Base-by-base conservation (phyloP, 1,140 invertebrate genomes). In the Drosophila ogumai region DNA sequence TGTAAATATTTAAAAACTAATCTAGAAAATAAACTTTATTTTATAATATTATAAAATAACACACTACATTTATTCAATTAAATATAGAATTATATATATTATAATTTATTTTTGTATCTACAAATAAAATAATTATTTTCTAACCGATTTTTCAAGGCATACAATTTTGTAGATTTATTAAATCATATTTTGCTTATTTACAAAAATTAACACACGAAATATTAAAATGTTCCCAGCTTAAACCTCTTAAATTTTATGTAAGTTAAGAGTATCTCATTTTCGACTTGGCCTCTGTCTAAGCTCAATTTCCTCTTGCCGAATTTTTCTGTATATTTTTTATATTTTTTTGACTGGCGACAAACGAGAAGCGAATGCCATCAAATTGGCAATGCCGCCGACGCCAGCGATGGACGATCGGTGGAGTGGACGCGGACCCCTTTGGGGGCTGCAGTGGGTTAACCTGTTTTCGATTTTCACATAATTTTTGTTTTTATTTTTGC, bases 331-430 rank as follows among this genome's bases (percentile, higher is more conserved):
- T 46, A 17, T 13, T 12, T 44, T 22, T 31, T 12, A 6, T 3
- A n/a, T 28, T n/a, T 50, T 46, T 47, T 69, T 31, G 54, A 78
- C 60, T 69, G 76, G 76, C 67, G 75, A 79, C 75, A 72, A 44
- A 56, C 50, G 56, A 60, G 61, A 59, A 71, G 81, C 75, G 74
- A 75, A 79, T 75, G 78, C 74, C 78, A 81, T 63, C 82, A 68
- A 72, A 81, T 87, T 82, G 82, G 79, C 79, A 68, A 87, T 82
- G 82, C 82, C 84, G 82, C 84, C 82, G 76, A 88, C 84, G 84
- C 84, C 79, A 79, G 54, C 79, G 82, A 80, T 80, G 73, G 56
- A 58, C 78, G 57, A 54, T 49, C 60, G 72, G 61, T 67, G 78
- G 25, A 57, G 50, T 47, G 68, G 65, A 68, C 32, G n/a, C 3